phyloP scores from a whole-genome alignment of 2,888 invertebrate genomes.

The Sinohyriopsis cumingii region DNA sequence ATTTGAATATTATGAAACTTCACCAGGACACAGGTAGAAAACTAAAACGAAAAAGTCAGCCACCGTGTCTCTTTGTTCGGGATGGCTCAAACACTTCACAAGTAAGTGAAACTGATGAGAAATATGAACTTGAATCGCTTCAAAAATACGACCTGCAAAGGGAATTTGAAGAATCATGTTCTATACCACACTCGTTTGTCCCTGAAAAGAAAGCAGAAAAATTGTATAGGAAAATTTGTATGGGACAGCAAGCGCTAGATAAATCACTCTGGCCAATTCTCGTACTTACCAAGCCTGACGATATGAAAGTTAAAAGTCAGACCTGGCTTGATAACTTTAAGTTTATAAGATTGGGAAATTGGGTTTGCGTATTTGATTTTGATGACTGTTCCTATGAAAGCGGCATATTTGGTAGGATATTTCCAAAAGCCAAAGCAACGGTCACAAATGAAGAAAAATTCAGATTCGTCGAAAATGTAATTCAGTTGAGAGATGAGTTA shows the following conservation, averaged over 20 bases:
- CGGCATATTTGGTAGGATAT: conserved; percentile 1
- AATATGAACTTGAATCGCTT: no score
- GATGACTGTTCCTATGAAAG: conserved; percentile 9
- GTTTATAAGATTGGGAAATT: conserved; percentile 11
- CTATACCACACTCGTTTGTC: neutral
- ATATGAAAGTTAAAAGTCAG: conserved; percentile 1
- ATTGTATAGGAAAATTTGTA: conserved; percentile 6
- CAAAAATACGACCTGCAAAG: no score
- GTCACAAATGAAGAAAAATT: no score
- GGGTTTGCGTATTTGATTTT: conserved; percentile 17
- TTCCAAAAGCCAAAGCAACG: no score
- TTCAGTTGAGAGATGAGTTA: no score
- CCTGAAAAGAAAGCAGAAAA: conserved; percentile 6
- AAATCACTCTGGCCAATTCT: conserved; percentile 12
- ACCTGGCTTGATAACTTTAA: conserved; percentile 1
- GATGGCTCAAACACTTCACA: no score
- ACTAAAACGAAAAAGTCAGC: neutral
- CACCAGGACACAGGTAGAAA: neutral
- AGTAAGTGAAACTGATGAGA: no score
- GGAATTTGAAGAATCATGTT: neutral
- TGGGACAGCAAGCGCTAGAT: conserved; percentile 3
- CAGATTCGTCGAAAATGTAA: no score
- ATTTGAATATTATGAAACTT: conserved; percentile 3
- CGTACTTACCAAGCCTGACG: conserved; percentile 10
- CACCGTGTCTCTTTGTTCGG: neutral